Evolutionary conservation across 2,888 invertebrate species (phyloP), one percentile per base, ranked within the genome.

Genomic region (Netelia fuscicornis): DNA sequence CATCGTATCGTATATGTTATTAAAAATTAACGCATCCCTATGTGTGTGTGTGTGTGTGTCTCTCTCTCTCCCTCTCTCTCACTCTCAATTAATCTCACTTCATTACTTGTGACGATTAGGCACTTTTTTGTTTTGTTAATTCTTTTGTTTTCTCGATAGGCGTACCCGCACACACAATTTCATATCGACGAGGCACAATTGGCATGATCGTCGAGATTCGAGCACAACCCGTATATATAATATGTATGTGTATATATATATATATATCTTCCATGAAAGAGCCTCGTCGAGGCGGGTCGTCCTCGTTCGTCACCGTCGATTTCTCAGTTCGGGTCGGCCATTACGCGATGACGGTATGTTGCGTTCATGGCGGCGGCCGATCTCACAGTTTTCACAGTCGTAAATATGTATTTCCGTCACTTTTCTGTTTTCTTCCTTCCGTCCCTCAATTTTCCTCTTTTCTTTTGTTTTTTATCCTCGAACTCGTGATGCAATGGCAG

Each of bases 81-180:
- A 52, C 74, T 74, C 17, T 60, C 65, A 48, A 54, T 62, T 68
- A 75, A 74, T 87, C 82, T 84, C 84, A 81, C 85, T 84, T 86
- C 52, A 81, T 81, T 70, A 81, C 79, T 87, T 54, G 83, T 79
- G 86, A 85, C 81, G 81, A 83, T 87, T 87, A 87, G 87, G 87
- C 87, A 87, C 87, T 87, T 87, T 77, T 67, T 78, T 75, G 81
- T 58, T 75, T 75, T 77, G 25, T 81, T 74, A 72, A 37, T 72
- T 54, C 52, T 78, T 17, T 68, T 79, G 25, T 70, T 52, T 25
- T 79, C 62, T 72, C 62, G 80, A 75, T 80, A 80, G 76, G 83
- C 85, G 85, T 76, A 85, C 79, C 82, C 80, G 67, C 83, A 76
- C 83, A 80, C 71, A 80, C 81, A 44, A 65, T 65, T 84, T 68